Conservation (phyloP, 1,140 invertebrate genomes). For the Macrosteles quadrilineatus region DNA sequence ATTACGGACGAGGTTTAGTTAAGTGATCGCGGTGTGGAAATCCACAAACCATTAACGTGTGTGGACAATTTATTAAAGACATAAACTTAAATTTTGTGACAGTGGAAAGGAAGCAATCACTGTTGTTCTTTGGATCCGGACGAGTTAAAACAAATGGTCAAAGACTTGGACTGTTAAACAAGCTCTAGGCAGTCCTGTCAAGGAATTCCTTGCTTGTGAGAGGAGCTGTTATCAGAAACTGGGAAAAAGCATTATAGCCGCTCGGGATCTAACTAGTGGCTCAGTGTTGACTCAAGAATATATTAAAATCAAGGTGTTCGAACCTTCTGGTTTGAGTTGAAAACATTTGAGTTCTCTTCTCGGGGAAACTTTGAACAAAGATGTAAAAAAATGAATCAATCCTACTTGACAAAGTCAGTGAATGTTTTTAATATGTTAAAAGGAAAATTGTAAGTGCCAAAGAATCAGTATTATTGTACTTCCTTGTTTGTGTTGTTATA, state of each 20-base stretch:
- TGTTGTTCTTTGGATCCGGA: slow-evolving; percentile 65
- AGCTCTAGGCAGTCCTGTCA: slow-evolving; percentile 61
- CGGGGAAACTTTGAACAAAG: slow-evolving; percentile 55
- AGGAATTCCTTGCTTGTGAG: slow-evolving; percentile 61
- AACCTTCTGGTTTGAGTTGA: slow-evolving; percentile 66
- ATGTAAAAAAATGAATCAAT: slow-evolving; percentile 59
- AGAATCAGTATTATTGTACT: too few species aligned
- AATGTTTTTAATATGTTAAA: not conserved
- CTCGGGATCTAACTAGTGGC: slow-evolving; percentile 58
- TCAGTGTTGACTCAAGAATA: slow-evolving; percentile 57
- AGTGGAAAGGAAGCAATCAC: slow-evolving; percentile 76
- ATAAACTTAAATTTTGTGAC: too few species aligned
- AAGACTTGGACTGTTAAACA: slow-evolving; percentile 62
- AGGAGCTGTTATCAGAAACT: slow-evolving; percentile 58
- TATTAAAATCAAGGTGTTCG: slow-evolving; percentile 73
- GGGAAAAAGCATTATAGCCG: slow-evolving; percentile 68
- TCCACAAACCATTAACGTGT: too few species aligned
- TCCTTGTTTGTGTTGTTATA: too few species aligned
- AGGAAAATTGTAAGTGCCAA: too few species aligned
- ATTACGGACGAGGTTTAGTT: too few species aligned
- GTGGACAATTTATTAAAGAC: too few species aligned
- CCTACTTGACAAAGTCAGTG: slow-evolving; percentile 49
- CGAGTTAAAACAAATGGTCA: slow-evolving; percentile 61
- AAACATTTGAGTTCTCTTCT: slow-evolving; percentile 57
- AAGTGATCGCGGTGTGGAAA: too few species aligned